Base-by-base conservation (phyloP, 1,140 invertebrate genomes). In the Drosophila tristis region DNA sequence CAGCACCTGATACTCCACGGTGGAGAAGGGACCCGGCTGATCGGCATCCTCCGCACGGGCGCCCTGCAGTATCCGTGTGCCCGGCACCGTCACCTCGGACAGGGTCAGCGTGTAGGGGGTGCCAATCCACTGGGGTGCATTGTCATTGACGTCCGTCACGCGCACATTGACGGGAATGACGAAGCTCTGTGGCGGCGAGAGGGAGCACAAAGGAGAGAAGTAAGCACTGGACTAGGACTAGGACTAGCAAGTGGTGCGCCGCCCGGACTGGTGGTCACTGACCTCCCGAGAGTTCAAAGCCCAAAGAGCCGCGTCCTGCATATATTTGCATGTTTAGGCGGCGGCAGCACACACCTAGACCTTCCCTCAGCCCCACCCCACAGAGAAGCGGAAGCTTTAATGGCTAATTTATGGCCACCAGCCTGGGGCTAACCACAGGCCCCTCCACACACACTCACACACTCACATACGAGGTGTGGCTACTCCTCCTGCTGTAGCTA, bases 91-190 rank as follows among this genome's bases (percentile, higher is more conserved):
- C 43, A 97, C 95, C 94, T 98, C 97, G 0, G 96, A 97, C 58
- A 98, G 95, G 78, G 97, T 96, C 51, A 97, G 93, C 11, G 95
- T 93, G 87, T 97, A 98, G 5, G 97, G 97, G 5, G 96, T 95
- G 63, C 96, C 96, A 31, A 95, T 93, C 93, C 97, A 98, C 78
- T 95, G 93, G 0, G 97, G 97, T 5, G 96, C 95, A 93, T 98
- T 98, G 92, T 98, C 97, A 91, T 98, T 98, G 16, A 96, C 97
- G 93, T 98, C 97, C 23, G 95, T 97, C n/a, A 98, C 97, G 67
- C 97, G 93, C 48, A 98, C 96, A 82, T 97, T 97, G 23, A 98
- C 96, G 8, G 97, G 97, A 85, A 98, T 97, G 7, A 96, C 95
- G 86, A 97, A 97, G 72, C 95, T 96, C 96, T 97, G 90, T 54